Conservation (phyloP, 2,113 vertebrate species). For the Lasiurus borealis region DNA sequence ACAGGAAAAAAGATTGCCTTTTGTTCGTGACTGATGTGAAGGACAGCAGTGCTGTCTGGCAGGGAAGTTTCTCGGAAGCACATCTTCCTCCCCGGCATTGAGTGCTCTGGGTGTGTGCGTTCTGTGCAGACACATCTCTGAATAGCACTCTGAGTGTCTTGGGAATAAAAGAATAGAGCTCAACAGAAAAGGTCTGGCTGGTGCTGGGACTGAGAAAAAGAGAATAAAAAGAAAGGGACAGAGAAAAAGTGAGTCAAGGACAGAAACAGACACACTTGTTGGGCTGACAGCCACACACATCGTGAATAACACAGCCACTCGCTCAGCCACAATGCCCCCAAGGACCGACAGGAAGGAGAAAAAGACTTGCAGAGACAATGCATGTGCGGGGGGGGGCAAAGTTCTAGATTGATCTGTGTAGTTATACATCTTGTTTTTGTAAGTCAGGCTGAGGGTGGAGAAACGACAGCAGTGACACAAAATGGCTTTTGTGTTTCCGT, state of each 20-base stretch:
- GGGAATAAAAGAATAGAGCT: constrained; percentile 86
- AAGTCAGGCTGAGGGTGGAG: constrained; percentile 83
- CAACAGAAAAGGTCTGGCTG: constrained; percentile 86
- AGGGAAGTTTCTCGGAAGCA: constrained; percentile 78
- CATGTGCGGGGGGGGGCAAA: constrained; percentile 78
- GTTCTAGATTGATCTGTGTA: constrained; percentile 86
- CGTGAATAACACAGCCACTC: constrained; percentile 85
- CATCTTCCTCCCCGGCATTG: constrained; percentile 75
- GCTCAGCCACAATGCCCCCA: constrained; percentile 67
- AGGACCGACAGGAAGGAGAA: constrained; percentile 76
- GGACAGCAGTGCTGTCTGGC: constrained; percentile 77
- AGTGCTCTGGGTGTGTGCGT: constrained; percentile 82
- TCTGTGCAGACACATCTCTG: constrained; percentile 82
- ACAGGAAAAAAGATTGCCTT: constrained; percentile 85
- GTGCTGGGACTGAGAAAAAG: constrained; percentile 81
- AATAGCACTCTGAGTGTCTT: constrained; percentile 87
- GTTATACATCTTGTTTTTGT: constrained; percentile 83
- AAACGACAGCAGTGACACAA: constrained; percentile 81
- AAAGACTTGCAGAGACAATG: constrained; percentile 85
- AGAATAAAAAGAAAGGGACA: constrained; percentile 74
- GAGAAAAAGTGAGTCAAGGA: constrained; percentile 88
- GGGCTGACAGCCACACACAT: constrained; percentile 77
- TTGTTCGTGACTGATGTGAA: constrained; percentile 86
- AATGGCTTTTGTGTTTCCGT: constrained; percentile 77
- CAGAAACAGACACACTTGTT: constrained; percentile 83